Base-by-base conservation (phyloP, 2,113 vertebrate genomes). In the Stercorarius parasiticus region DNA sequence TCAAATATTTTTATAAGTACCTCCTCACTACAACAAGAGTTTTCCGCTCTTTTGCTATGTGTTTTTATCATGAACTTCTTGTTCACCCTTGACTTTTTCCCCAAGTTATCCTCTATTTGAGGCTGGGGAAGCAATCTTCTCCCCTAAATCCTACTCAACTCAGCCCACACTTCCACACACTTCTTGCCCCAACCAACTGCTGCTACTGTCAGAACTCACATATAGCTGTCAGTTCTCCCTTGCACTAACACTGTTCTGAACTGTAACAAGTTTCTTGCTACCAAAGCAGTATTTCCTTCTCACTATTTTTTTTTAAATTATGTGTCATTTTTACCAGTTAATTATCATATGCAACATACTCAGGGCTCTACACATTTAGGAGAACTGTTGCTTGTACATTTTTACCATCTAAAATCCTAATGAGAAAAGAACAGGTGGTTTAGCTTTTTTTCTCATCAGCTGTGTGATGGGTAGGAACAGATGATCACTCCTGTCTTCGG, bases 401-500 rank as follows among this genome's bases (percentile, higher is more conserved):
- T 86, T 62, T 93, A 64, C 10, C 5, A 53, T 25, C n/a, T 79
- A 73, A 95, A 95, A 40, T 58, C 25, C 47, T 50, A 78, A 70
- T 18, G 19, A 74, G 25, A 84, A 73, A 66, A 87, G 30, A 81
- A 77, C 7, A 73, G 7, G 32, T 64, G 50, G 34, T 73, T 94
- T 73, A 74, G 18, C 4, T 34, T 64, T 87, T 27, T 15, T 14
- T 12, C 26, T 72, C 34, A 86, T 77, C 36, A 40, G 23, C 9
- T 73, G 36, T 64, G 16, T 78, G 52, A 92, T 26, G 10, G 9
- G 43, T 49, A 94, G 47, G 56, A 92, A 88, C 5, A 77, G 59
- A 93, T 23, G 22, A 84, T 38, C 32, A 36, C 23, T 72, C 12
- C 5, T 4, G 8, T 80, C 80, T 65, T 67, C 0, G 0, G 3